Evolutionary conservation across 1,140 invertebrate genomes (phyloP), one percentile per base, ranked within the genome.

Genomic region (Tetramorium alpestre): DNA sequence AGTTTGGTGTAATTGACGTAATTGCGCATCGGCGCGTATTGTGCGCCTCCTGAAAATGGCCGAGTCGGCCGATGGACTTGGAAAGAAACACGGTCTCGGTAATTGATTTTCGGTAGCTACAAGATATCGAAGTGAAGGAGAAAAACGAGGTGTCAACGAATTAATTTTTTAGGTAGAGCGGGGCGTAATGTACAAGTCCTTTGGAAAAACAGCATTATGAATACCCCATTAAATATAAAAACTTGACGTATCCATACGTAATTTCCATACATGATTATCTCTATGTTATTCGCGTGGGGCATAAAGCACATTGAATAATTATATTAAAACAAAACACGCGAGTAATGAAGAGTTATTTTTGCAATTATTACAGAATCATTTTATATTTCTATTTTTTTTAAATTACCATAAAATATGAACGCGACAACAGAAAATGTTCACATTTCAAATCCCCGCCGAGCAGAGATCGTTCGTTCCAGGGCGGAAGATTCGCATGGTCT

Each of bases 1-100:
- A 90, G 87, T 90, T 90, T 58, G 80, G 33, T 77, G 56, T 75
- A 85, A 90, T 64, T 82, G 82, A 77, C 47, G 87, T 90, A 87
- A 70, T 90, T 90, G 75, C 76, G 73, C 41, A 11, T 60, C 77
- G 76, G 28, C 18, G 78, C 11, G 64, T n/a, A 44, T 90, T 90
- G 62, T 85, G 25, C 69, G 69, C 54, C 80, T 33, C 41, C 38
- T 73, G 80, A 82, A 81, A 82, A 82, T 73, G 56, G 54, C 80
- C 69, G 41, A 25, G 80, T 75, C 44, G 69, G 28, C 16, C 77
- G 77, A 65, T 16, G 76, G 76, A 25, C 54, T 33, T 33, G 33
- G 54, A 28, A 69, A 72, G 54, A 25, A 60, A 78, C 62, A 28
- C 49, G 56, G 33, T 33, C 28, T 13, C 11, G 41, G 44, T 62